Conservation (phyloP, 37 sponge, comb jelly and placozoan genomes). For the Agelas oroides region DNA sequence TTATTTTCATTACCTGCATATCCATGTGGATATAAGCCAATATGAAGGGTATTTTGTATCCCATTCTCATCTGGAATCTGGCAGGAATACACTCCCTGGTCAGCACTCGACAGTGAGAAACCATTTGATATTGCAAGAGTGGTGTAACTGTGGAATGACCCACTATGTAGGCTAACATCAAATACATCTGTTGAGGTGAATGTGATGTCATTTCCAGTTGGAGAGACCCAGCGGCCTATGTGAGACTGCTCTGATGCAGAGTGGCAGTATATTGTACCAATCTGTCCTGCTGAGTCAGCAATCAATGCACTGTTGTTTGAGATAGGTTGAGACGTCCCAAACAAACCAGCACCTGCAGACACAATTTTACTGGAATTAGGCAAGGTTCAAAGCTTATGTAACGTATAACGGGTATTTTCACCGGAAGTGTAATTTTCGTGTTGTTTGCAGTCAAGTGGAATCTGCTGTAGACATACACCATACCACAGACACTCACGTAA, state of each 20-base stretch:
- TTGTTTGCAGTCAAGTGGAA: too few species aligned
- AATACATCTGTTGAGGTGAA: background rate
- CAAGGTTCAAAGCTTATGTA: too few species aligned
- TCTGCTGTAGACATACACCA: too few species aligned
- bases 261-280: constrained; percentile 1
- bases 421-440: too few species aligned
- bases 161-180: background rate
- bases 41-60: background rate
- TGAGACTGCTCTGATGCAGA: background rate
- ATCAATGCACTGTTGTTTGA: background rate
- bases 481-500: too few species aligned
- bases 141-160: background rate
- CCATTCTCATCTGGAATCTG: constrained; percentile 8
- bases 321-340: background rate
- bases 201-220: background rate
- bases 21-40: background rate
- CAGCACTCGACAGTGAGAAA: background rate
- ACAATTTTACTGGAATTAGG: too few species aligned
- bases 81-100: background rate
- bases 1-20: background rate
- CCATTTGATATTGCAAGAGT: background rate
- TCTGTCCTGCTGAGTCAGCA: constrained; percentile 1
- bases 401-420: too few species aligned
- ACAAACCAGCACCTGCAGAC: background rate
- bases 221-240: background rate